Evolutionary conservation across 2,888 invertebrate species (phyloP).

Genomic region (Andrena dorsata): DNA sequence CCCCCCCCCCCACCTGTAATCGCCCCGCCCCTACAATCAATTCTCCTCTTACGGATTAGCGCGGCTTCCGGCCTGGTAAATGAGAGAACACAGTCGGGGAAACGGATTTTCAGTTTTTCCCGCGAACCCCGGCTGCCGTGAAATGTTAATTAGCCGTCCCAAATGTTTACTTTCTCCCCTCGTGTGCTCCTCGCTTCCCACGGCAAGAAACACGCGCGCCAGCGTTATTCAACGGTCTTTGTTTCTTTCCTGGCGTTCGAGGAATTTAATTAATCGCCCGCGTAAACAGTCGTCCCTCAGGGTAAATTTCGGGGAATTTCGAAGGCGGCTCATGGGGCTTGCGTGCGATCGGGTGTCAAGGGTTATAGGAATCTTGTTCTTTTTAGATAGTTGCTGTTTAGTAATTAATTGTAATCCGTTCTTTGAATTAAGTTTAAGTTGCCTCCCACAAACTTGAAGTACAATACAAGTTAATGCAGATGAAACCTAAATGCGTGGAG

Average conservation of each 20-base stretch:
- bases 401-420: too few species aligned
- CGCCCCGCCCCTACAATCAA: slow-evolving; percentile 43
- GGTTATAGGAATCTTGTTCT: too few species aligned
- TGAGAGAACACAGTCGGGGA: slow-evolving; percentile 14
- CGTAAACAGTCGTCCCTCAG: slow-evolving; percentile 8
- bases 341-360: neutral
- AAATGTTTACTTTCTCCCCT: slow-evolving; percentile 39
- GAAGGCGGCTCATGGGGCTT: neutral
- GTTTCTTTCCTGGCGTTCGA: neutral
- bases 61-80: slow-evolving; percentile 31
- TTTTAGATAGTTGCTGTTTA: too few species aligned
- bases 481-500: too few species aligned
- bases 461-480: too few species aligned
- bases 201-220: neutral
- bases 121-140: neutral
- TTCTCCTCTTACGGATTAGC: slow-evolving; percentile 49
- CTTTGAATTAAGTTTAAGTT: too few species aligned
- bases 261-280: slow-evolving; percentile 23
- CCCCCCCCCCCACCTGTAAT: slow-evolving; percentile 25
- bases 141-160: slow-evolving; percentile 54
- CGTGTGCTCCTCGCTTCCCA: too few species aligned
- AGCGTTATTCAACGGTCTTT: neutral
- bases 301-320: neutral
- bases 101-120: slow-evolving; percentile 9
- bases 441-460: too few species aligned